phyloP scores from a whole-genome alignment of 2,797 vertebrate genomes.

The Scyliorhinus canicula region DNA sequence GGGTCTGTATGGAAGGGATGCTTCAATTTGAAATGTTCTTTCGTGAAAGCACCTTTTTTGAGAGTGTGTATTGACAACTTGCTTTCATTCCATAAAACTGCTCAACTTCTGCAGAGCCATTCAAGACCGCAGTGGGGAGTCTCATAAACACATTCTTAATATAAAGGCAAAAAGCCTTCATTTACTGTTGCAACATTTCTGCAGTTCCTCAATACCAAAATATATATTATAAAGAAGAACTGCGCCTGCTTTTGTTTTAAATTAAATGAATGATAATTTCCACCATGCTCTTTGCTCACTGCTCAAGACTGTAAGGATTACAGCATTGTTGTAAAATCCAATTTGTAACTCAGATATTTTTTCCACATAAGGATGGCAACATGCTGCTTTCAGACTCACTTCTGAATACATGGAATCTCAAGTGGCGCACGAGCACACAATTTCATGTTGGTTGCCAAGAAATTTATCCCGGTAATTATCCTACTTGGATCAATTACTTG shows the following conservation, averaged over 20 bases:
- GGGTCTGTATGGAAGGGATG: neutral
- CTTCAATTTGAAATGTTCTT: neutral
- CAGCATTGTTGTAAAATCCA: neutral
- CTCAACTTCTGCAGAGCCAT: neutral
- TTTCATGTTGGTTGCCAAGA: neutral
- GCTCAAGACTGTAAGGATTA: neutral
- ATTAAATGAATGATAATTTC: neutral
- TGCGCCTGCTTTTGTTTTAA: neutral
- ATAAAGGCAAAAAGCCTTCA: conserved; percentile 1
- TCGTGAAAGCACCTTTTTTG: neutral
- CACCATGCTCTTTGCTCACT: neutral
- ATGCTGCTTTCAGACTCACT: conserved; percentile 12
- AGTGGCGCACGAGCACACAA: neutral
- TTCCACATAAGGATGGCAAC: too few species aligned
- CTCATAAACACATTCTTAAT: neutral
- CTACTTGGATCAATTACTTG: neutral
- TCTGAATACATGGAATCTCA: neutral
- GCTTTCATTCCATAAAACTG: neutral
- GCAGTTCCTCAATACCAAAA: neutral
- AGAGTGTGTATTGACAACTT: neutral
- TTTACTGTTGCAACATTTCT: neutral
- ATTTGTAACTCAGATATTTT: neutral
- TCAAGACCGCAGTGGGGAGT: neutral
- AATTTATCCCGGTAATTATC: neutral
- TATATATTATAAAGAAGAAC: neutral